Evolutionary conservation across 1,140 invertebrate genomes (phyloP).

Genomic region (Mercenaria mercenaria): DNA sequence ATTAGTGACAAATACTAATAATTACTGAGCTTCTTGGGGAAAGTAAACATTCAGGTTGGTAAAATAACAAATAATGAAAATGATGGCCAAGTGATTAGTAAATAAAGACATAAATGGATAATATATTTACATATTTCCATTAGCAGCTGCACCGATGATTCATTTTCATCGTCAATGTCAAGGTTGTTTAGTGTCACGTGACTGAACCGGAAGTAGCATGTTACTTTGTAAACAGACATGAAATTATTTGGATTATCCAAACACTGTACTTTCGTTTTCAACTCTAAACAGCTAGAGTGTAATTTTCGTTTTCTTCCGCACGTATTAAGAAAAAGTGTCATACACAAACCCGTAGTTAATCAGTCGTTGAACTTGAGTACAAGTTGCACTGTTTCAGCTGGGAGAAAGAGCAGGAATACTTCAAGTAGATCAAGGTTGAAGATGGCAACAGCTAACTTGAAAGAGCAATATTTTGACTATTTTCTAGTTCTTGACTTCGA

Average conservation of each 20-base stretch:
- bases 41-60: too few species aligned
- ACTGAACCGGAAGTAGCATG: conserved; percentile 61
- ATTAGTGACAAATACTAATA: too few species aligned
- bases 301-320: background rate
- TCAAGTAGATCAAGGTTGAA: background rate
- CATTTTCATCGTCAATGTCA: conserved; percentile 48
- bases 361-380: background rate
- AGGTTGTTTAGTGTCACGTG: conserved; percentile 63
- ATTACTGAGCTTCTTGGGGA: too few species aligned
- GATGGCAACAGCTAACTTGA: conserved; percentile 24
- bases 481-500: conserved; percentile 89
- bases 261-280: background rate
- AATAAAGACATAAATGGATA: background rate
- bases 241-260: background rate
- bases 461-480: conserved; percentile 86
- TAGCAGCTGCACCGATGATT: conserved; percentile 54
- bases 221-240: background rate
- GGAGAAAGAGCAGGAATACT: background rate
- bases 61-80: too few species aligned
- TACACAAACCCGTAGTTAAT: too few species aligned
- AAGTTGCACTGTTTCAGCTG: background rate
- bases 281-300: too few species aligned
- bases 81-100: background rate
- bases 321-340: background rate
- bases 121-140: conserved; percentile 34